Conservation (phyloP, 2,113 vertebrate genomes). For the Petroica traversi region DNA sequence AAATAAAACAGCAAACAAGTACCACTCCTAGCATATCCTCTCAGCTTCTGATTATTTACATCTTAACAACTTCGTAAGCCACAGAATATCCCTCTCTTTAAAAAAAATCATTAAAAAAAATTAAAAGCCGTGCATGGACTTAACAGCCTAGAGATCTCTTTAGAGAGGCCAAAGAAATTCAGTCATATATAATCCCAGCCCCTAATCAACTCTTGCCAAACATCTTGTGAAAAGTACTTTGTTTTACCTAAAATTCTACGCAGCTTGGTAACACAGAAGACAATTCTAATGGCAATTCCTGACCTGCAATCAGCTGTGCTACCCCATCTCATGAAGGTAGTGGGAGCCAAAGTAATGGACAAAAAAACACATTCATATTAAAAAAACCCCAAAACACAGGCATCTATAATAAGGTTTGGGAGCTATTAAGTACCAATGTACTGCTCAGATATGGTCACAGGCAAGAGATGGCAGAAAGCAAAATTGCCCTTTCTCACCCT, state of each 20-base stretch:
- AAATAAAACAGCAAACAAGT: not conserved
- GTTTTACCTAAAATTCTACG: not conserved
- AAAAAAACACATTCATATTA: not conserved
- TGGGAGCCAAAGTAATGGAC: not conserved
- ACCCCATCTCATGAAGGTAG: not conserved
- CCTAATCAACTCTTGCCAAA: not conserved
- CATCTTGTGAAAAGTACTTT: not conserved
- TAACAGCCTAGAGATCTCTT: not conserved
- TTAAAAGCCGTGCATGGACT: not conserved
- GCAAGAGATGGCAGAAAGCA: not conserved
- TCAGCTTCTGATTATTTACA: not conserved
- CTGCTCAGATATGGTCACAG: not conserved
- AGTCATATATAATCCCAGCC: not conserved
- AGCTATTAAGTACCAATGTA: not conserved
- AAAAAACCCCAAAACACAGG: not conserved
- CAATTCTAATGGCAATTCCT: not conserved
- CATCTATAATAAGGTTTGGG: not conserved
- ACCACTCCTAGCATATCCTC: not conserved
- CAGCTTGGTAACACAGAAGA: not conserved
- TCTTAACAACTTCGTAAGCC: not conserved
- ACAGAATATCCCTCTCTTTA: not conserved
- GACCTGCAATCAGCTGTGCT: not conserved
- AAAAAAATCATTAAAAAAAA: not conserved
- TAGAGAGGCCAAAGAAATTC: not conserved
- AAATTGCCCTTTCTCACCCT: not conserved